A percentile compares a stretch with the other conserved stretches of the same genome.
Conservation (phyloP, 2,888 invertebrate species). For the Lithophane leautieri region DNA sequence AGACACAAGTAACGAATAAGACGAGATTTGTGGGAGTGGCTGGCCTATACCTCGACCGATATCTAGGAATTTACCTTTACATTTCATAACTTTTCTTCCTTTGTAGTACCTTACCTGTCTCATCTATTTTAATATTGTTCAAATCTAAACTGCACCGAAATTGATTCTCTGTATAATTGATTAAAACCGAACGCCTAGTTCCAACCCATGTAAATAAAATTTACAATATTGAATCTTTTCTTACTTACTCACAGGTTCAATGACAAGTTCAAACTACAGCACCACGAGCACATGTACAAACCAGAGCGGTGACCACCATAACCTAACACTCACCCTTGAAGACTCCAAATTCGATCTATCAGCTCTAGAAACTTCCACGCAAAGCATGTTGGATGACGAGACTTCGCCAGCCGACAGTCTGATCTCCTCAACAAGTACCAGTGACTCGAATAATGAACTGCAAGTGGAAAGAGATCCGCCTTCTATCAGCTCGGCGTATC, state of each 20-base stretch:
- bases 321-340: conserved; percentile 92
- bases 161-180: too few relatives aligned
- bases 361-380: conserved; percentile 92
- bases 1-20: too few relatives aligned
- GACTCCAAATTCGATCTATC: conserved; percentile 94
- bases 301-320: conserved; percentile 86
- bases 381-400: conserved; percentile 94
- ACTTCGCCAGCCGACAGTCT: conserved; percentile 95
- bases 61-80: too few relatives aligned
- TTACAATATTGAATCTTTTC: too few relatives aligned
- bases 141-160: too few relatives aligned
- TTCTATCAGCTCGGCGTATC: conserved; percentile 84
- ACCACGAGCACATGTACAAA: conserved; percentile 89
- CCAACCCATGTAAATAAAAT: too few relatives aligned
- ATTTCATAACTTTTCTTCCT: too few relatives aligned
- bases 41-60: too few relatives aligned
- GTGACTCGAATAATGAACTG: conserved; percentile 90
- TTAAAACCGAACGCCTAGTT: too few relatives aligned
- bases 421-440: conserved; percentile 92
- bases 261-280: conserved; percentile 89
- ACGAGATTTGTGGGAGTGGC: too few relatives aligned
- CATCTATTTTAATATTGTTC: too few relatives aligned
- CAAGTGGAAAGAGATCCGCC: conserved; percentile 86
- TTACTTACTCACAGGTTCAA: conserved; percentile 79
- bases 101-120: too few relatives aligned